phyloP scores from a whole-genome alignment of 2,888 invertebrate genomes.

The Disparrhopalites patrizii region DNA sequence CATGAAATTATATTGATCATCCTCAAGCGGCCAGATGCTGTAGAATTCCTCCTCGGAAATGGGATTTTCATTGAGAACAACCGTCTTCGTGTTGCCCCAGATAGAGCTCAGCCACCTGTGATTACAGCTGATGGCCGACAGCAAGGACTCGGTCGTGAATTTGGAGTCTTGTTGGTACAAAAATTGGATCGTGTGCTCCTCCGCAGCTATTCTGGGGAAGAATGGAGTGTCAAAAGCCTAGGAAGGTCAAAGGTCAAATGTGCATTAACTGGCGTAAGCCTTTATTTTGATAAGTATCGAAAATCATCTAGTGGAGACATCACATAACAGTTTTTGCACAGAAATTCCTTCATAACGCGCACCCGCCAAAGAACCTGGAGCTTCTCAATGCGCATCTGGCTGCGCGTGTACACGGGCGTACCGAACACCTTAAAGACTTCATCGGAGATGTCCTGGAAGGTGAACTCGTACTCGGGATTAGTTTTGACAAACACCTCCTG shows the following conservation, averaged over 20 bases:
- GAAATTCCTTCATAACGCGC: neutral
- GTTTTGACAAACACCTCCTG: slow-evolving; percentile 5
- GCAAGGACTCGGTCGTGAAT: neutral
- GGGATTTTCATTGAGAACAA: neutral
- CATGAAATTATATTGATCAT: slow-evolving; percentile 9
- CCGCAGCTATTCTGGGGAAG: slow-evolving; percentile 11
- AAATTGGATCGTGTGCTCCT: slow-evolving; percentile 8
- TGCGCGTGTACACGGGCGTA: slow-evolving; percentile 10
- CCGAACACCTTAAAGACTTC: slow-evolving; percentile 21
- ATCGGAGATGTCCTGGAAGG: slow-evolving; percentile 3
- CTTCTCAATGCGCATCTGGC: slow-evolving; percentile 6
- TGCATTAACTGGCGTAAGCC: too few relatives aligned
- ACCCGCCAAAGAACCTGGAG: slow-evolving; percentile 9
- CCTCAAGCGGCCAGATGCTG: slow-evolving; percentile 2
- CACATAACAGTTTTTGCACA: too few relatives aligned
- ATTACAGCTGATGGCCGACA: slow-evolving; percentile 1
- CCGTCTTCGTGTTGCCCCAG: slow-evolving; percentile 5
- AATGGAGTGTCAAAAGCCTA: slow-evolving; percentile 7
- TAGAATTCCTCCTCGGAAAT: slow-evolving; percentile 8
- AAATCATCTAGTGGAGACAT: neutral
- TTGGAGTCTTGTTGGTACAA: slow-evolving; percentile 1
- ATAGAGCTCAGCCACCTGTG: neutral
- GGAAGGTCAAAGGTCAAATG: too few relatives aligned
- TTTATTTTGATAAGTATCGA: neutral
- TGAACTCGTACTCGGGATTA: slow-evolving; percentile 15